Base-by-base conservation (phyloP, 2,797 vertebrate genomes). In the Hirundo rustica region DNA sequence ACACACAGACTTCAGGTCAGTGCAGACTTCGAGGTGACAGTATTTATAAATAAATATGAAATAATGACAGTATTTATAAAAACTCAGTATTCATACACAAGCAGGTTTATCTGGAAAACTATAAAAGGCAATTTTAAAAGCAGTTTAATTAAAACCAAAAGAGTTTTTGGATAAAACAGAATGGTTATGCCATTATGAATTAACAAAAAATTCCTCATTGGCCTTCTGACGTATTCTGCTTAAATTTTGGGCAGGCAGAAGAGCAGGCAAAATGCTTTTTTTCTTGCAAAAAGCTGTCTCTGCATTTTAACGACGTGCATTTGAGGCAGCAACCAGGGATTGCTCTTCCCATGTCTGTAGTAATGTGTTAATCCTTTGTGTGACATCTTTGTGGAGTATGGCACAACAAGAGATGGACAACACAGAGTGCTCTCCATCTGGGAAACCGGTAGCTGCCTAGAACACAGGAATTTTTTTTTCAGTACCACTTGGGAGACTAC, bases 401-500 rank as follows among this genome's bases (percentile, higher is more conserved):
- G 67, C 51, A 44, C 29, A 55, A 58, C 51, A 53, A 66, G 66
- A 25, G 81, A 75, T 7, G 45, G 64, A 58, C 57, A 79, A 26
- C 45, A 53, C 19, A 19, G 42, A 79, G 91, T 73, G 47, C 21
- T 85, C 75, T 95, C 16, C 8, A 45, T 80, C 70, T 95, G 87
- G 67, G 76, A 88, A 95, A 64, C 42, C 47, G 55, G 75, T 93
- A 81, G 93, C 91, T 96, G 65, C 83, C 71, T 95, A 73, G 40
- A 96, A 78, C 55, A 57, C 13, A 15, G 54, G 81, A 74, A 82
- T 9, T 36, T 34, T 92, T 91, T 95, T 92, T 84, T 67, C 61
- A 44, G 12, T 66, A 68, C 60, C 91, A 54, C 95, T 94, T 96
- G 95, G 94, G 95, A 96, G 88, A 92, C 65, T 96, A 94, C 93